Evolutionary conservation across 2,797 vertebrate species (phyloP), one percentile per base, ranked within the genome.

Genomic region (Bucorvus abyssinicus): DNA sequence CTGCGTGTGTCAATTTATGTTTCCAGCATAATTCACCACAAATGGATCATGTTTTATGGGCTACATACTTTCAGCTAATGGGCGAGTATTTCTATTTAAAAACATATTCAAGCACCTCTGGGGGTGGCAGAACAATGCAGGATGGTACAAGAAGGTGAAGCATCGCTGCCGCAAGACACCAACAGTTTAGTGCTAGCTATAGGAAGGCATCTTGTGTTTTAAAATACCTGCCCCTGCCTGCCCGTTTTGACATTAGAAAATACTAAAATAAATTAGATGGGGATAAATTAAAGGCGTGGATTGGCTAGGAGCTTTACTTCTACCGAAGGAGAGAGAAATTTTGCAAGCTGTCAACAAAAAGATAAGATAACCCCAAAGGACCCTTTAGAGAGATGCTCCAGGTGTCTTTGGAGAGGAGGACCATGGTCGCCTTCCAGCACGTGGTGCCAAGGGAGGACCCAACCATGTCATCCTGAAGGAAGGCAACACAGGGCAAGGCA

Each of bases 11-110:
- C 95, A 91, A 95, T 96, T 94, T 95, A 86, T 95, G 95, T 93
- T 97, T 93, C 81, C 82, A 91, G 86, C 24, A 5, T 96, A 94
- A 93, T 95, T 96, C 93, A 95, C 94, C 94, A 89, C 96, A 95
- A 95, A 96, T 96, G 95, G 95, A 96, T 97, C 84, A 86, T 68
- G 92, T 91, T 97, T 95, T 92, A 97, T 75, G 71, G 92, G 90
- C 93, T 95, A 29, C 90, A 85, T 89, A 91, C 88, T 96, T 95
- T 47, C 93, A 95, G 91, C 94, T 94, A 95, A 96, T 96, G 94
- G 93, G 71, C 50, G 55, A 91, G 87, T 94, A 95, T 76, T 91
- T 59, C 79, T 94, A 94, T 95, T 94, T 92, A 93, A 95, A 93
- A 96, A 89, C 90, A 82, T 95, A 90, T 82, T 34, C 82, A 47